Percentiles rank a stretch among this genome's conserved stretches.
Evolutionary conservation across 2,113 vertebrate species (phyloP).

Genomic region (Cinclus mexicanus): DNA sequence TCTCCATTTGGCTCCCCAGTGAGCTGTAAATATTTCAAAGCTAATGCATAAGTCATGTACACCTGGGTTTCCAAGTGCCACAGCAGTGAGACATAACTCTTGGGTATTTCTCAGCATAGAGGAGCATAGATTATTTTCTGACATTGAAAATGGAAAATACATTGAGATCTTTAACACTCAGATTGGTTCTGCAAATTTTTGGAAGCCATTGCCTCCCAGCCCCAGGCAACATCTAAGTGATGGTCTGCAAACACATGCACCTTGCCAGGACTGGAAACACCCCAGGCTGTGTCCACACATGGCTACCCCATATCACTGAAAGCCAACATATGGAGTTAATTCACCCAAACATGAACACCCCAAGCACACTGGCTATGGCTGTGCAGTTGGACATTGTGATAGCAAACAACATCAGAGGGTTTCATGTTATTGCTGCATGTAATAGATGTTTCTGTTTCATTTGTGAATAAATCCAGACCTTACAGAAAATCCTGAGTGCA

Average conservation of each 20-base stretch:
- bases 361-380: background rate
- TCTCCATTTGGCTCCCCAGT: conserved; percentile 27
- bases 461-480: background rate
- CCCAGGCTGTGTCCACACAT: background rate
- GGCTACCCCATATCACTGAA: background rate
- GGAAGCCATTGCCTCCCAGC: background rate
- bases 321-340: background rate
- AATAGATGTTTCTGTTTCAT: background rate
- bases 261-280: background rate
- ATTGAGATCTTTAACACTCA: background rate
- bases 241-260: background rate
- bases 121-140: background rate
- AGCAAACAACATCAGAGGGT: background rate
- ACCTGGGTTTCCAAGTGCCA: conserved; percentile 12
- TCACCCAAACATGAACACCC: background rate
- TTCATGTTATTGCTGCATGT: background rate
- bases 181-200: background rate
- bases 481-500: background rate
- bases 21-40: conserved; percentile 53
- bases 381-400: background rate
- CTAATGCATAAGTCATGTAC: conserved; percentile 57
- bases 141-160: conserved; percentile 4
- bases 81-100: background rate
- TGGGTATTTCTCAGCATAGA: conserved; percentile 19
- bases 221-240: background rate